Conservation (phyloP, 2,888 invertebrate genomes). For the Xestia xanthographa region DNA sequence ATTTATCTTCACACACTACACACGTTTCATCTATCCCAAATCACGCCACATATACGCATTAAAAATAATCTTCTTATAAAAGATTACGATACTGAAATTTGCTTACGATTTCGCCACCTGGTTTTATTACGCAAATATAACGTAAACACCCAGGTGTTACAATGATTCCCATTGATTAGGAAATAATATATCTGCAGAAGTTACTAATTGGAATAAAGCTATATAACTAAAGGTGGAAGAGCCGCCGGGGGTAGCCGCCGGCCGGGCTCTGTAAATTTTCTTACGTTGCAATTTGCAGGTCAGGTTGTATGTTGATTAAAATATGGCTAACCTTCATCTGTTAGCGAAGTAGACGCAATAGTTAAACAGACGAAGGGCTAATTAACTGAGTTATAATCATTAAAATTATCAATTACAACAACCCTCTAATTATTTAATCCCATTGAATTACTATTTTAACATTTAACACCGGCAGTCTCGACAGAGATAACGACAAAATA, state of each 20-base stretch:
- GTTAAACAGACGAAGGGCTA: no score
- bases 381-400: neutral
- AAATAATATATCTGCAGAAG: neutral
- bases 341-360: no score
- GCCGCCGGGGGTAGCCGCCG: neutral
- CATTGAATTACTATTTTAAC: neutral
- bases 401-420: neutral
- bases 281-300: neutral
- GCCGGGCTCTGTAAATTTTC: neutral
- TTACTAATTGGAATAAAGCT: neutral
- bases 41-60: slow-evolving; percentile 42
- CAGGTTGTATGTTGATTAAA: neutral
- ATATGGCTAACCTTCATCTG: no score
- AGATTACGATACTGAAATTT: slow-evolving; percentile 33
- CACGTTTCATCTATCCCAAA: slow-evolving; percentile 43
- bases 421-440: neutral
- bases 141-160: neutral
- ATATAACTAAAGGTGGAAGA: neutral
- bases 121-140: slow-evolving; percentile 14
- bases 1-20: neutral
- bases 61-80: slow-evolving; percentile 39
- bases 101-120: slow-evolving; percentile 27
- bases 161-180: slow-evolving; percentile 1
- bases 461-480: no score
- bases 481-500: no score